Base-by-base conservation (phyloP, 2,113 vertebrate genomes). In the Solea senegalensis region DNA sequence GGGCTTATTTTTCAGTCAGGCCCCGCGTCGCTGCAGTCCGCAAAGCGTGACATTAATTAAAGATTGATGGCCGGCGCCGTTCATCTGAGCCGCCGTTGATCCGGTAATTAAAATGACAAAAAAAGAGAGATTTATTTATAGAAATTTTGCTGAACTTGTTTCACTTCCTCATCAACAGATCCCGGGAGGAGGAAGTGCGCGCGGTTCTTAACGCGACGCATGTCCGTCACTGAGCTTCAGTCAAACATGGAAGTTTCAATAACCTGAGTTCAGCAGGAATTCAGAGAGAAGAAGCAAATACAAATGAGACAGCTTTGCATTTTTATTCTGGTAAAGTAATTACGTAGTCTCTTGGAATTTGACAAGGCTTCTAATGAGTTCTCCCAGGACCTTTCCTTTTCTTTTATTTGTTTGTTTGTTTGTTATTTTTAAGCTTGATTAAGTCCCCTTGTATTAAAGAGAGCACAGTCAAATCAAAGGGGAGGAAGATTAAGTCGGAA, bases 211-310 rank as follows among this genome's bases (percentile, higher is more conserved):
- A 21, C 21, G 1, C 21, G 21, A 21, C 76, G 77, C 9, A 9
- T 43, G 41, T 43, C 41, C 21, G 21, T 9, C 54, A 12, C 28
- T 7, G 0, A 16, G n/a, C 45, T 73, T 94, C 91, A 91, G 87
- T 90, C 78, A 87, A 88, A 90, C 88, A 83, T 93, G 86, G 90
- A 86, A 88, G 91, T 94, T 91, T 86, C 89, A 90, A 73, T 90
- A 93, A 95, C 95, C 95, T 94, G 94, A 93, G 88, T 90, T 94
- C 94, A 94, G 91, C 92, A 96, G 92, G 91, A 93, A 92, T 92
- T 87, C 87, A 66, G 57, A 76, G 86, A 86, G 78, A 79, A 78
- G 21, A 87, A 83, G 74, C 73, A 91, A 90, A 93, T 89, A 91
- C 86, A 91, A 93, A 92, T 84, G 73, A 89, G 93, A 91, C 72